Evolutionary conservation across 2,888 invertebrate genomes (phyloP).

Genomic region (Dicranocentrus wangi): DNA sequence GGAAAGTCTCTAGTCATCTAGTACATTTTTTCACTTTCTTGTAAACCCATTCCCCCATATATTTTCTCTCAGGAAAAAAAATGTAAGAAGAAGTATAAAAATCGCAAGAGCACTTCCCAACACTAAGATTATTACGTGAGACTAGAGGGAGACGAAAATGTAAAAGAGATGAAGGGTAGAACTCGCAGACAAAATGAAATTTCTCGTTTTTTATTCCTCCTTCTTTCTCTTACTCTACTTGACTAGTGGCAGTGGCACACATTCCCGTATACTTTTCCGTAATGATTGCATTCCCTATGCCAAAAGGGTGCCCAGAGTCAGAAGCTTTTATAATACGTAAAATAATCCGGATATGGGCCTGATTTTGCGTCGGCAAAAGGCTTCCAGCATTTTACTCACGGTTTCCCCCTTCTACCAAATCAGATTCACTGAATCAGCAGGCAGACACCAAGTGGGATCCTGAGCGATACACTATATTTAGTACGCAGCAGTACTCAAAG

Average conservation of each 20-base stretch:
- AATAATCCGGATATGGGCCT: conserved; percentile 55
- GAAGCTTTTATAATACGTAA: conserved; percentile 15
- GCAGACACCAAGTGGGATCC: neutral
- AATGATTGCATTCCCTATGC: neutral
- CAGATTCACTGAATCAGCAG: conserved; percentile 48
- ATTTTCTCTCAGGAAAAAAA: neutral
- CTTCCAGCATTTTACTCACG: neutral
- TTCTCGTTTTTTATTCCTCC: conserved; percentile 42
- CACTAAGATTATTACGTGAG: conserved; percentile 19
- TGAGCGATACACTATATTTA: neutral
- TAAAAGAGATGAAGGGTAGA: neutral
- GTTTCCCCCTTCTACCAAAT: conserved; percentile 3
- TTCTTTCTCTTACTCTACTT: conserved; percentile 3
- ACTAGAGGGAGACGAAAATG: neutral
- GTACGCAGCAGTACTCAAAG: neutral
- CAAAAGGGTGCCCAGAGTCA: neutral
- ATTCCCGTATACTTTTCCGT: neutral
- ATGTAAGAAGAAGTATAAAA: neutral
- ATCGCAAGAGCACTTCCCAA: neutral
- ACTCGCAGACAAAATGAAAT: conserved; percentile 48
- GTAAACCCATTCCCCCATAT: neutral
- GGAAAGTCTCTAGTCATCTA: too few species aligned
- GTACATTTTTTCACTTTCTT: too few species aligned
- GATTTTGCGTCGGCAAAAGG: conserved; percentile 4
- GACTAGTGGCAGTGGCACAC: neutral